A percentile compares a stretch with the other conserved stretches of the same genome.
Conservation (phyloP, 2,888 invertebrate species). For the Chaitophorus viminalis region DNA sequence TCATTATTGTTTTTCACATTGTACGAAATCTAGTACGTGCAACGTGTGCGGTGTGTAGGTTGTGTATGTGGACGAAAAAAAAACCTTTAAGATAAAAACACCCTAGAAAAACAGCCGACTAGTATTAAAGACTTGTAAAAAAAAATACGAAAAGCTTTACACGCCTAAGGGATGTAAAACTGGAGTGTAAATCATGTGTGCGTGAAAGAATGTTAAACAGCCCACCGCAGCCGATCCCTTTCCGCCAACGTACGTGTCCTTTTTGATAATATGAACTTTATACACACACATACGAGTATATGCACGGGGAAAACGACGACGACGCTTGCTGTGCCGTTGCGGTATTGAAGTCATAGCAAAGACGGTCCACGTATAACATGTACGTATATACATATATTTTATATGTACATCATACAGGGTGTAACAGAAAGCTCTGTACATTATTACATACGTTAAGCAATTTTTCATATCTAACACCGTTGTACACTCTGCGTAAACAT, state of each 20-base stretch:
- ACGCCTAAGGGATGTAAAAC: constrained; percentile 17
- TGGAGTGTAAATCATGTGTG: constrained; percentile 52
- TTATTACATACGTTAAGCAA: too few species aligned
- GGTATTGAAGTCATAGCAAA: too few species aligned
- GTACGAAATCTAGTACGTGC: not conserved
- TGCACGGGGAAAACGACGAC: not conserved
- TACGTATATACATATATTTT: too few species aligned
- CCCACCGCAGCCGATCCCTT: not conserved
- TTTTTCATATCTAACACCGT: too few species aligned
- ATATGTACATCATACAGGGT: too few species aligned
- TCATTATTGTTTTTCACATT: too few species aligned
- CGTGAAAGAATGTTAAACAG: constrained; percentile 32
- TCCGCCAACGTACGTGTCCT: not conserved
- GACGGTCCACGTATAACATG: too few species aligned
- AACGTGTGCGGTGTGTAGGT: not conserved
- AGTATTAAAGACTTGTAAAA: constrained; percentile 9
- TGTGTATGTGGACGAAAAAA: not conserved
- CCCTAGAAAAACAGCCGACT: constrained; percentile 6
- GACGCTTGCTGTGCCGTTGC: not conserved
- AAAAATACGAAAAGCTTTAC: constrained; percentile 23
- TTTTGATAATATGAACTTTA: not conserved
- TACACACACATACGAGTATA: not conserved
- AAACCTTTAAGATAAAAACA: not conserved
- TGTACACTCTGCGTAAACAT: too few species aligned
- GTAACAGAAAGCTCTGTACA: too few species aligned